Evolutionary conservation across 2,113 vertebrate genomes (phyloP), one percentile per base, ranked within the genome.

Genomic region (Myiozetetes cayanensis): DNA sequence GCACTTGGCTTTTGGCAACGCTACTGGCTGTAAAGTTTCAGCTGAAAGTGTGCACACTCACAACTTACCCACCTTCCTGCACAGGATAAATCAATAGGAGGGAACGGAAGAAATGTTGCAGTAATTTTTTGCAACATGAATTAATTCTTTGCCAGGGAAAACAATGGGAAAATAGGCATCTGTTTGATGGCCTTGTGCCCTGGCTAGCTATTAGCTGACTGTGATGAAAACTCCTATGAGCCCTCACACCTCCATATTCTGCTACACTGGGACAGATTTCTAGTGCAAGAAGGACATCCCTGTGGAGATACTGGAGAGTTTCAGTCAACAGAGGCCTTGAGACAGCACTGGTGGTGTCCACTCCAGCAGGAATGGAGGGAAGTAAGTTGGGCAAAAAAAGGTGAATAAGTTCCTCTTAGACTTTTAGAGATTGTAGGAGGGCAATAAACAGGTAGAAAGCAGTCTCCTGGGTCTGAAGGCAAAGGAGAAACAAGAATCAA

Each of bases 101-200:
- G 35, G 82, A 94, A 78, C 49, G 24, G 55, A 90, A 91, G 24
- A 81, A 70, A 87, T 43, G 27, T 71, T 72, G 61, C 22, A 61
- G 44, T 53, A 24, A 19, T 41, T 84, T 85, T 89, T 61, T 85
- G 17, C 52, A 89, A 87, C 20, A 52, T 6, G 2, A 91, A 70
- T 88, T 79, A 75, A 80, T 80, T 94, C 27, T 85, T 79, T 88
- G 53, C 63, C 71, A 74, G 71, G 44, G n/a, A 87, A 87, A 89
- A 77, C 65, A 89, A 70, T 22, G 43, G 37, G 37, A 73, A 93
- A 93, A 71, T 28, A 35, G 33, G 35, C 21, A 12, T 17, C 16
- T n/a, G 59, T 75, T 91, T 71, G 77, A 71, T 21, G 27, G 52
- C 39, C 23, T 87, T 5, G 2, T 81, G 55, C 50, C 81, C 46